These are phyloP conservation scores for Tolypeutes matacus DNA, from an alignment of 2,797 vertebrate species.

Conservation along the genomic window DNA sequence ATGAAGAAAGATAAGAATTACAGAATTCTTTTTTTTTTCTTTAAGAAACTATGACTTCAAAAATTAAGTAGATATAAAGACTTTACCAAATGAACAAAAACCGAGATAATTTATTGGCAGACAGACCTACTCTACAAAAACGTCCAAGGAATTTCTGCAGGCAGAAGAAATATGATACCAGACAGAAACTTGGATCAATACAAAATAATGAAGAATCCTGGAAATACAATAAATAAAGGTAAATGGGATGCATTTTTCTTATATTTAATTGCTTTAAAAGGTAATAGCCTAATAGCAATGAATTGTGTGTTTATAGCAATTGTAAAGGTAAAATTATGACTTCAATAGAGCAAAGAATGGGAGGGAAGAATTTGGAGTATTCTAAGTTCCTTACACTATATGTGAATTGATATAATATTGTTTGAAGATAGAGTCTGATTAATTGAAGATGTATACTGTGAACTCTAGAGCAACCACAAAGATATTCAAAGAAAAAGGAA, in stretches of 20 bases:
- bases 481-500: not conserved
- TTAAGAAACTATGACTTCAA: too few relatives aligned
- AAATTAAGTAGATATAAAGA: too few relatives aligned
- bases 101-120: too few relatives aligned
- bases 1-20: too few relatives aligned
- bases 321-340: not conserved
- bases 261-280: not conserved
- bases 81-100: too few relatives aligned
- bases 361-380: not conserved
- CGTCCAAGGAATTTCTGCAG: not conserved
- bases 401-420: not conserved
- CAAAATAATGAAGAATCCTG: conserved; percentile 6
- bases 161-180: conserved; percentile 10
- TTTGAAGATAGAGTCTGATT: not conserved
- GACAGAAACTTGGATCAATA: conserved; percentile 38
- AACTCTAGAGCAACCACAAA: not conserved
- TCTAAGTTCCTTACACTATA: not conserved
- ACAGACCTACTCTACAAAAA: not conserved
- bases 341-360: not conserved
- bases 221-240: conserved; percentile 28
- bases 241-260: conserved; percentile 27
- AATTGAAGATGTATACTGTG: not conserved
- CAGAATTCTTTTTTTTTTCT: too few relatives aligned
- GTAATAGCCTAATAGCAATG: not conserved
- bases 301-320: not conserved